phyloP scores from a whole-genome alignment of 2,113 vertebrate species.

The Atlantisia rogersi region DNA sequence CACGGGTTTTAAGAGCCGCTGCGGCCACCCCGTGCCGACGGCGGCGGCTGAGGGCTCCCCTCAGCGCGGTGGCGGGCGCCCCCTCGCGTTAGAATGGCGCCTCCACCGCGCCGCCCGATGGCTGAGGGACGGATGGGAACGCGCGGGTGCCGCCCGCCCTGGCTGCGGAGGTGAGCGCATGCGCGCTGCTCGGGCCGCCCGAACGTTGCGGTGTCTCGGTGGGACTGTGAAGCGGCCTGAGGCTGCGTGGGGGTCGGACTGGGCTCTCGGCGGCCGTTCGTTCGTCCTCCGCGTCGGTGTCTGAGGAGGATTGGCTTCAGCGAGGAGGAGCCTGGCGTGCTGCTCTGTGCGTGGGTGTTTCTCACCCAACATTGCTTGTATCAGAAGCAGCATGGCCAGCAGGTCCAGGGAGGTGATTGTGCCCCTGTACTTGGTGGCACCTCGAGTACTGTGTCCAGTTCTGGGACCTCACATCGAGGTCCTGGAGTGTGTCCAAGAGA shows the following conservation, averaged over 20 bases:
- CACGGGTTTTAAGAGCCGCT: neutral
- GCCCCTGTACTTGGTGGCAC: too few relatives aligned
- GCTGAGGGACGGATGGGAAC: neutral
- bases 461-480: too few relatives aligned
- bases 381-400: too few relatives aligned
- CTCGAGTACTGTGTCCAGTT: too few relatives aligned
- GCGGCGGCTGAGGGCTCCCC: fast-evolving
- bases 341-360: too few relatives aligned
- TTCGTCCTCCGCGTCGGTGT: neutral
- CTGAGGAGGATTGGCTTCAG: neutral
- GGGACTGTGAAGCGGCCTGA: neutral
- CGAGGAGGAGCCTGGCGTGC: too few relatives aligned
- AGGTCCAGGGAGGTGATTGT: too few relatives aligned
- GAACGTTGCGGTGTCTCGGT: neutral
- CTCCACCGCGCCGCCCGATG: neutral
- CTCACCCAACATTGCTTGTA: too few relatives aligned
- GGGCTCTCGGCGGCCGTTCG: too few relatives aligned
- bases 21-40: fast-evolving
- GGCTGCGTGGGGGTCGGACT: neutral
- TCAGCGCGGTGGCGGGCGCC: neutral
- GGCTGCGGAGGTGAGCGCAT: neutral
- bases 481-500: too few relatives aligned
- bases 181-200: neutral
- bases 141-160: neutral
- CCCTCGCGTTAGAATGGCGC: neutral